Conservation (phyloP, 2,113 vertebrate genomes). For the Rhipidura dahli region DNA sequence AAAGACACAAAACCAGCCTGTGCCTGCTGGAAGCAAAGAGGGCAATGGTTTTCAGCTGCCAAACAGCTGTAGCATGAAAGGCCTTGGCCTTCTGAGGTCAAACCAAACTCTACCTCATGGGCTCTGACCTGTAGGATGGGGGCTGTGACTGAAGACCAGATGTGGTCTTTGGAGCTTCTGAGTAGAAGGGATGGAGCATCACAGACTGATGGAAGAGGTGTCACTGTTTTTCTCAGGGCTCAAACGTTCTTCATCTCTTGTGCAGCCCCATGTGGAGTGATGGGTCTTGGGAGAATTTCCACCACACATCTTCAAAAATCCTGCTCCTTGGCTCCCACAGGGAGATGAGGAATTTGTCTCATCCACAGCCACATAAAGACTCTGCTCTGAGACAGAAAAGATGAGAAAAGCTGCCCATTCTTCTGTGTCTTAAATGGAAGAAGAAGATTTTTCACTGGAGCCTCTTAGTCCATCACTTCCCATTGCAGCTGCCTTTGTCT, state of each 20-base stretch:
- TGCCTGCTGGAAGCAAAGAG: background rate
- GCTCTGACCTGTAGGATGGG: background rate
- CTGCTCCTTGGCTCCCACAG: background rate
- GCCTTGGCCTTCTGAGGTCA: background rate
- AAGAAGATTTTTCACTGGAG: background rate
- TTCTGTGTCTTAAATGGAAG: background rate
- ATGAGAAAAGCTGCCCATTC: background rate
- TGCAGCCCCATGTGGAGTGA: background rate
- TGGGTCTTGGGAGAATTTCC: background rate
- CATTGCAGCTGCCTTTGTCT: background rate
- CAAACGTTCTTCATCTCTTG: background rate
- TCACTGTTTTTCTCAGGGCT: background rate
- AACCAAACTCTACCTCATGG: accelerated
- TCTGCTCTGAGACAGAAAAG: background rate
- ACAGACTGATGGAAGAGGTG: background rate
- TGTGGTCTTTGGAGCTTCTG: background rate
- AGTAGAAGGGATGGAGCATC: background rate
- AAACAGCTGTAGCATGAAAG: background rate
- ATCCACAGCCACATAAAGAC: background rate
- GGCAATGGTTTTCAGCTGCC: background rate
- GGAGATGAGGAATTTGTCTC: background rate
- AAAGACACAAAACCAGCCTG: background rate
- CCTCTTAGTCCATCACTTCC: background rate
- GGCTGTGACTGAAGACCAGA: background rate
- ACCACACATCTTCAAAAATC: background rate